Evolutionary conservation across 2,888 invertebrate genomes (phyloP), one percentile per base, ranked within the genome.

Genomic region (Cheilosia urbana): DNA sequence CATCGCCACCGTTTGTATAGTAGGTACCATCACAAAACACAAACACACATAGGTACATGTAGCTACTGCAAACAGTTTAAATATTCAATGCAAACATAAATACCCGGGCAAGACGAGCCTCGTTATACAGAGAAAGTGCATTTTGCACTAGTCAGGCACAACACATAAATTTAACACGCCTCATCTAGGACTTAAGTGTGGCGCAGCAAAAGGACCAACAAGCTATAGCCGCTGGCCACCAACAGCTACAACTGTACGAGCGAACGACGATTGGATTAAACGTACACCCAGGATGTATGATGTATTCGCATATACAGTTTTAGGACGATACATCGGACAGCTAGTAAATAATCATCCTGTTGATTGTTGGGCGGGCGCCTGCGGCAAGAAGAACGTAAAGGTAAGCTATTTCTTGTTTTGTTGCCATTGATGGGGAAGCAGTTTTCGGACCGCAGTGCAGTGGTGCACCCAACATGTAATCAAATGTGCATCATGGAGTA

Each of bases 181-280:
- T 80, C 80, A 84, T 84, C 80, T 75, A 71, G 84, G 84, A 80
- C 80, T 80, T 75, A 80, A 76, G 80, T 80, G 80, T 53, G 80
- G 60, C 45, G 34, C 65, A 66, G 34, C 65, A 66, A 73, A 71
- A 40, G 69, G 60, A 75, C 51, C 80, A 34, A 58, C 73, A 73
- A 63, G 24, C 66, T 60, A 37, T n/a, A 63, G 34, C 63, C 17
- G 47, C 45, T 34, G 77, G 65, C 51, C 45, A 53, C 15, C 17
- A 4, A 53, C 21, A 66, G 77, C 65, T 37, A 60, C 37, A 34
- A 11, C 49, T 49, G 19, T 45, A 49, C 63, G 49, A 42, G 49
- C 65, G 66, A 66, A 40, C 47, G 47, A 42, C 60, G 58, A 75
- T 80, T 75, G 71, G 66, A 84, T 84, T 84, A 80, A 76, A 73